Conservation (phyloP, 2,888 invertebrate genomes). For the Pseudococcus jackbeardsleyi region DNA sequence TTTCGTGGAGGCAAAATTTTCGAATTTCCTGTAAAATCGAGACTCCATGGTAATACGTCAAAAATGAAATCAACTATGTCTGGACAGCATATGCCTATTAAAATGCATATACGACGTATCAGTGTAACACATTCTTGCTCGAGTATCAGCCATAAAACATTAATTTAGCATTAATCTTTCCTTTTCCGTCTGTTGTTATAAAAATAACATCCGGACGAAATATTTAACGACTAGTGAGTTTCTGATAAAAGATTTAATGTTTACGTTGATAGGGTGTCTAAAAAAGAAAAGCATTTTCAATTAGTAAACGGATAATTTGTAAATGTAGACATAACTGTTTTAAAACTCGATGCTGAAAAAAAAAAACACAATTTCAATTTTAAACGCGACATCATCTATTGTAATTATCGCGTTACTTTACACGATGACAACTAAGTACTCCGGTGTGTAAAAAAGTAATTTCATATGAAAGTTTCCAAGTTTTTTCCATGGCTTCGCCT, state of each 20-base stretch:
- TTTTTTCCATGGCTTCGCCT: background rate
- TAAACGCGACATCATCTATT: background rate
- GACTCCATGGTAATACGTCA: background rate
- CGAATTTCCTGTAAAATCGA: background rate
- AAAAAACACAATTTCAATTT: slow-evolving; percentile 1
- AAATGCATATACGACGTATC: background rate
- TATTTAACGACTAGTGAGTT: slow-evolving; percentile 41
- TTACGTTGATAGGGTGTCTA: slow-evolving; percentile 27
- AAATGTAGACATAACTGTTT: background rate
- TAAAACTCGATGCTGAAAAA: background rate
- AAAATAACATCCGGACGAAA: slow-evolving; percentile 49
- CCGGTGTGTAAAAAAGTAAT: background rate
- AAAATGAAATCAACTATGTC: background rate
- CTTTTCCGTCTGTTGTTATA: slow-evolving; percentile 53
- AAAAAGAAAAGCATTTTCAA: slow-evolving; percentile 10
- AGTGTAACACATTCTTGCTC: background rate
- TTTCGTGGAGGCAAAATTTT: no score
- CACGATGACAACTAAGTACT: background rate
- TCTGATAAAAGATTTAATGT: slow-evolving; percentile 39
- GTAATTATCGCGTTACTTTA: slow-evolving; percentile 13
- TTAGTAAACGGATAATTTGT: slow-evolving; percentile 4
- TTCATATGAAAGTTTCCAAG: background rate
- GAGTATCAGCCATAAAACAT: slow-evolving; percentile 34
- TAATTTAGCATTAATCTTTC: slow-evolving; percentile 51
- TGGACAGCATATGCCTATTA: background rate